Base-by-base conservation (phyloP, 2,888 invertebrate genomes). In the Pterobdella sp. region DNA sequence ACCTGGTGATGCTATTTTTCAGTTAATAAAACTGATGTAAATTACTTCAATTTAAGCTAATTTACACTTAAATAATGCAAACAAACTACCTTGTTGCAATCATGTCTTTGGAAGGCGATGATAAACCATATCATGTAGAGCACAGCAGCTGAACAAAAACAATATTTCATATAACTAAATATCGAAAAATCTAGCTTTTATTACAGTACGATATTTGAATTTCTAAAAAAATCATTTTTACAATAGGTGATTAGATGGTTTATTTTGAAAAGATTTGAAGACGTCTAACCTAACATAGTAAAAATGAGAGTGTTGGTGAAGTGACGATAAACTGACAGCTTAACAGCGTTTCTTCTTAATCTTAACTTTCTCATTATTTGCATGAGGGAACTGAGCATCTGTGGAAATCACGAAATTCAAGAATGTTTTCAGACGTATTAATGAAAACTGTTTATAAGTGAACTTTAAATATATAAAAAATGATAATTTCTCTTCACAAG, bases 221-320 rank as follows among this genome's bases (percentile, higher is more conserved):
- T n/a, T n/a, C n/a, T n/a, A n/a, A n/a, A n/a, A n/a, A n/a, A n/a
- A n/a, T n/a, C n/a, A n/a, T n/a, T n/a, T n/a, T n/a, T n/a, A n/a
- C n/a, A n/a, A n/a, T 7, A 26, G n/a, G 63, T 10, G n/a, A 63
- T 4, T 14, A 7, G 63, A 63, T 26, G 31, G 63, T 26, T 7
- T 7, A 29, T 18, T n/a, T 7, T 10, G 31, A 63, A 7, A n/a
- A n/a, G n/a, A n/a, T n/a, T 63, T n/a, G 7, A 65, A 35, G 35
- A 10, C 32, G 66, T 75, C 81, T 79, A 78, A 85, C 85, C 84
- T 79, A 92, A 86, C 67, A 94, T 92, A 60, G 93, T 90, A 85
- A 94, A 93, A 80, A 93, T 90, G 78, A 95, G 86, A 14, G 93
- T 92, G 85, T 94, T 94, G 74, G 94, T 94, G 84, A 96, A 95